Percentiles rank a stretch among this genome's conserved stretches.
phyloP scores from a whole-genome alignment of 2,113 vertebrate species.

The Tachuris rubrigastra region DNA sequence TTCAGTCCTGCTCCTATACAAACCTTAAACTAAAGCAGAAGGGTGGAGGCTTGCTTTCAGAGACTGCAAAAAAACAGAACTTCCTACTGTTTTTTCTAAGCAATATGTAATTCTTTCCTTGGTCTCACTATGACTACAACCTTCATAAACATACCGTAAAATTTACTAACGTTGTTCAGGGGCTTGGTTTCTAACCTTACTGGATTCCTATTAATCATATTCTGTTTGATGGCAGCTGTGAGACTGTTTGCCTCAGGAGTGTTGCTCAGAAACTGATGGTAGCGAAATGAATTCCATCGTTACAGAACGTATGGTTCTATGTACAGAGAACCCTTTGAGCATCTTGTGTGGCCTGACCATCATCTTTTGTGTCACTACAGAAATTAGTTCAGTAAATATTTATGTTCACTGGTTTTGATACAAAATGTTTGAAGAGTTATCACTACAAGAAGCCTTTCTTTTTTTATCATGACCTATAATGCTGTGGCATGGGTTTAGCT shows the following conservation, averaged over 20 bases:
- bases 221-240: background rate
- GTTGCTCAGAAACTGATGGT: background rate
- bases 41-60: background rate
- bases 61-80: background rate
- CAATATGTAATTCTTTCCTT: constrained; percentile 3
- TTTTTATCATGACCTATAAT: background rate
- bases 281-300: background rate
- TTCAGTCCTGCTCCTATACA: background rate
- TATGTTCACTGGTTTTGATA: background rate
- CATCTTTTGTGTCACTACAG: background rate
- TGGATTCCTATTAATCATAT: background rate
- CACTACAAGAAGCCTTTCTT: background rate
- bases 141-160: background rate
- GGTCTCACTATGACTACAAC: background rate
- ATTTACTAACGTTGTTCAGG: background rate
- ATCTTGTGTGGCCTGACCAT: accelerated
- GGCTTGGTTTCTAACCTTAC: background rate
- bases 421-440: background rate
- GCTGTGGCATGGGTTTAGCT: background rate
- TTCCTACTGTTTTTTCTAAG: background rate
- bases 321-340: background rate
- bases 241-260: background rate
- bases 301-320: background rate
- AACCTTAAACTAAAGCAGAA: background rate
- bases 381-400: background rate